Conservation (phyloP, 1,140 invertebrate genomes). For the Lasioglossum albipes region DNA sequence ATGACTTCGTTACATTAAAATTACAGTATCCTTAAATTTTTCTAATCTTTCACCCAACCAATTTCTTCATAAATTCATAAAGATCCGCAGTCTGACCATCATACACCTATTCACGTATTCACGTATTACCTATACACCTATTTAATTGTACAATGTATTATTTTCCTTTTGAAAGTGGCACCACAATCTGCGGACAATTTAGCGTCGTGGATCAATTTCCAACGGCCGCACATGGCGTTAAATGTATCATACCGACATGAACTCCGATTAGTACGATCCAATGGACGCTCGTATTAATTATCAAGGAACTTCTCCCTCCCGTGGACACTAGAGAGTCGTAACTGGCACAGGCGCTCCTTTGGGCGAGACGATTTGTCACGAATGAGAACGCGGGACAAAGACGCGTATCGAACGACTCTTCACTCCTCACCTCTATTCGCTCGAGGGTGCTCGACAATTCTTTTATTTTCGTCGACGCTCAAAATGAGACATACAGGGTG, state of each 20-base stretch:
- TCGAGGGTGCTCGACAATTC: conserved; percentile 65
- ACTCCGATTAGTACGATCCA: not conserved
- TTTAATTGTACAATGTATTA: not conserved
- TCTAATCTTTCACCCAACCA: no score
- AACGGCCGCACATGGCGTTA: not conserved
- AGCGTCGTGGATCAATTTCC: not conserved
- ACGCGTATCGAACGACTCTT: conserved; percentile 65
- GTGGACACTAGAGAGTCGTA: conserved; percentile 17
- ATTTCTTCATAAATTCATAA: no score
- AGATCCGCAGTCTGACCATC: no score
- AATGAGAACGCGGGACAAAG: conserved; percentile 54
- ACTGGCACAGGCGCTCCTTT: conserved; percentile 52
- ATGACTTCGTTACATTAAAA: no score
- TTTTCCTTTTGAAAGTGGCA: not conserved
- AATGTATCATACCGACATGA: not conserved
- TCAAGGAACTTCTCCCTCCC: not conserved
- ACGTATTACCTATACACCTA: no score
- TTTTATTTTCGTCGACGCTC: conserved; percentile 59
- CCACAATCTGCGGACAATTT: not conserved
- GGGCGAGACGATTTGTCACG: conserved; percentile 62
- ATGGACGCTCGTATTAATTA: conserved; percentile 9
- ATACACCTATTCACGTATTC: no score
- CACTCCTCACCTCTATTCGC: conserved; percentile 61
- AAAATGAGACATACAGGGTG: conserved; percentile 17
- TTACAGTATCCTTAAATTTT: no score